Evolutionary conservation across 2,888 invertebrate species (phyloP).

Genomic region (Agrilus mali): DNA sequence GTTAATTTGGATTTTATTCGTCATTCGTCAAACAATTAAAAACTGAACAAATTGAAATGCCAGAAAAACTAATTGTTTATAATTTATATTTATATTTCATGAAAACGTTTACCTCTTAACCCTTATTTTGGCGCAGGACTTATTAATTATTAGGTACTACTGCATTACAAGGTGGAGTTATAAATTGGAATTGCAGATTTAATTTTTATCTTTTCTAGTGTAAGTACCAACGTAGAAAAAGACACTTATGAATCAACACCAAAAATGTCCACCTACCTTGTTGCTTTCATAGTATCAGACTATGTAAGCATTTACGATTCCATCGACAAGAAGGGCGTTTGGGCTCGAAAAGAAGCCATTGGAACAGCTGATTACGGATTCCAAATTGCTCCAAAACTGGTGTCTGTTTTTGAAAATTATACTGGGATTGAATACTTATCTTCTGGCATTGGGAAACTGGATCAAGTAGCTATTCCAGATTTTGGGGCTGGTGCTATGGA

Average conservation of each 20-base stretch:
- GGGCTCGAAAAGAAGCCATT: slow-evolving; percentile 36
- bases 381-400: slow-evolving; percentile 33
- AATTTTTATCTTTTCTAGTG: too few relatives aligned
- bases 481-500: slow-evolving; percentile 83
- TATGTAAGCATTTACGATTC: slow-evolving; percentile 33
- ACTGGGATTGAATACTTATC: slow-evolving; percentile 42
- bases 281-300: slow-evolving; percentile 74
- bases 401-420: slow-evolving; percentile 41
- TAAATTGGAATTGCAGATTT: too few relatives aligned
- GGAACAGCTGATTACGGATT: slow-evolving; percentile 35
- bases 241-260: slow-evolving; percentile 33
- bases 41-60: too few relatives aligned
- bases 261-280: slow-evolving; percentile 72
- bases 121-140: too few relatives aligned
- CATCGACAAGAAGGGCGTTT: slow-evolving; percentile 21
- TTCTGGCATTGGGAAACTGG: slow-evolving; percentile 57
- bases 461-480: slow-evolving; percentile 76
- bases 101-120: too few relatives aligned
- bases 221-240: slow-evolving; percentile 27
- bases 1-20: too few relatives aligned
- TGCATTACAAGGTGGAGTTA: too few relatives aligned
- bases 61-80: too few relatives aligned
- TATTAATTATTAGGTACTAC: too few relatives aligned
- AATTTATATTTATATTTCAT: too few relatives aligned
- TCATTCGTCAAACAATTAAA: too few relatives aligned